phyloP scores from a whole-genome alignment of 2,113 vertebrate genomes.

The Trematomus loennbergii region DNA sequence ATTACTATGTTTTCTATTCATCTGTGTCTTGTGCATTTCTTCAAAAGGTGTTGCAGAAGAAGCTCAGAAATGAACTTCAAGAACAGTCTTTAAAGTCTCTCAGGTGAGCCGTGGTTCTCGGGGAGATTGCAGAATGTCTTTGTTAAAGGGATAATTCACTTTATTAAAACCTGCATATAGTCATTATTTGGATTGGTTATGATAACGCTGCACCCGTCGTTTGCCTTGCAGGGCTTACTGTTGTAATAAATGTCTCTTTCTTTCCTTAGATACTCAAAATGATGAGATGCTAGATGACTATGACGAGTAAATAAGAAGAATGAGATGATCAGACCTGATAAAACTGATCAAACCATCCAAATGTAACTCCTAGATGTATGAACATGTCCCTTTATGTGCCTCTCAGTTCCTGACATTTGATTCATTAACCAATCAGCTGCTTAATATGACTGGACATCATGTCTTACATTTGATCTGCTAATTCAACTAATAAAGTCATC shows the following conservation, averaged over 20 bases:
- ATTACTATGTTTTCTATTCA: constrained; percentile 59
- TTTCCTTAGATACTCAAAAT: no score
- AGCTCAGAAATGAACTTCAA: constrained; percentile 16
- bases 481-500: no score
- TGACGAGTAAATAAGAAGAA: no score
- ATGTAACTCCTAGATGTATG: no score
- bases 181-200: background rate
- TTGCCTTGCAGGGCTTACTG: background rate
- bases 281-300: no score
- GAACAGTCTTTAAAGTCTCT: constrained; percentile 13
- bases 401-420: no score
- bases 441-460: background rate
- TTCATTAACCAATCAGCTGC: background rate
- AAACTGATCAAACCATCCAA: no score
- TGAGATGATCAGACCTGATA: no score
- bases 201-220: no score
- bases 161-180: background rate
- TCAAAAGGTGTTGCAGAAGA: constrained; percentile 41
- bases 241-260: no score
- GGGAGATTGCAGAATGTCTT: background rate
- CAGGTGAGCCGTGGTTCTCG: background rate
- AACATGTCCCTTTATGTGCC: no score
- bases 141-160: background rate
- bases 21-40: constrained; percentile 30
- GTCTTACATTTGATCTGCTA: no score